Base-by-base conservation (phyloP, 2,888 invertebrate species). In the Tetropium fuscum region DNA sequence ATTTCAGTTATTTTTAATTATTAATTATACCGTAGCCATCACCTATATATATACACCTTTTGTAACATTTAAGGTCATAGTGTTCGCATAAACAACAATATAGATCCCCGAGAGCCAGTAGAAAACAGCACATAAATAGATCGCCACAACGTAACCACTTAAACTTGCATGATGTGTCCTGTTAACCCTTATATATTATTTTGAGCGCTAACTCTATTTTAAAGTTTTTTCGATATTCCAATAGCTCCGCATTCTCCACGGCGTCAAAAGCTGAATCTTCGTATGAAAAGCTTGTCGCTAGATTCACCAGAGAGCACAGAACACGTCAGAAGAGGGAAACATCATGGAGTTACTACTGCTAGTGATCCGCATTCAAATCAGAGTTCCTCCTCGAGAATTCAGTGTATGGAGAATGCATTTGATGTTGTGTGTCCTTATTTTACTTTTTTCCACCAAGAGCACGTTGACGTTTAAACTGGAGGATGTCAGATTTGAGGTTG, bases 271-370 rank as follows among this genome's bases (percentile, higher is more conserved):
- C 87, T 97, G 84, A 96, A 97, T 86, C 90, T 97, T 83, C 90
- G 97, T 81, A 97, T 97, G 97, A 97, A 98, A 88, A 96, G 96
- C 81, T 89, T 97, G 76, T 97, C 97, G 64, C 85, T 97, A 88
- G 97, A 97, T 83, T 96, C 96, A 22, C 97, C 97, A 65, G 97
- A 97, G 83, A 94, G 94, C 74, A 90, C 93, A 62, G 94, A 95
- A 81, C 90, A 91, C 78, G 89, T 87, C 30, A 89, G 91, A 75
- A 85, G 94, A 74, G 65, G 64, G 27, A 66, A 57, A 13, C 89
- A 80, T 58, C 81, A 80, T 56, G 80, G 79, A 44, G 76, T 72
- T 10, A 77, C 77, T 48, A 68, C 78, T 38, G 75, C 81, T 44
- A 80, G 80, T 60, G 82, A 81, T 68, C 81, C 82, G 11, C 82